These are phyloP conservation scores for Antennarius maculatus DNA, from an alignment of 2,797 vertebrate species.

Conservation along the genomic window DNA sequence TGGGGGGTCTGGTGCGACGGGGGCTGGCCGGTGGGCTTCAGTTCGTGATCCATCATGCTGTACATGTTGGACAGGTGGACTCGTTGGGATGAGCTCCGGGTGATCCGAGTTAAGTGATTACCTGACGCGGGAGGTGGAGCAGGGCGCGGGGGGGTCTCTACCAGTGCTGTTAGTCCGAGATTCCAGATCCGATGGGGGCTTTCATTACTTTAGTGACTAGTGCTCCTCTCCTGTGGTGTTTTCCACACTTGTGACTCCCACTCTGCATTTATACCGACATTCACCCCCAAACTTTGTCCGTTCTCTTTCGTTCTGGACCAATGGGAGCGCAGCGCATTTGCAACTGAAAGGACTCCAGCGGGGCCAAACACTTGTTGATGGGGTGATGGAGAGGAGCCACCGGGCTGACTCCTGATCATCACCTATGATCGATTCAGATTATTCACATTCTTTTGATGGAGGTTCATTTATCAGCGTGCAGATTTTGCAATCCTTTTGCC, in stretches of 20 bases:
- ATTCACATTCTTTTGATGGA: no score
- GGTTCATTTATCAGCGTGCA: no score
- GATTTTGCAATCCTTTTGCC: no score
- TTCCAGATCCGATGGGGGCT: neutral
- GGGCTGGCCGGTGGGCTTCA: slow-evolving; percentile 77
- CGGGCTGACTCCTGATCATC: neutral
- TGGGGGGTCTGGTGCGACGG: slow-evolving; percentile 69
- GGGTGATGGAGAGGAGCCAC: slow-evolving; percentile 22
- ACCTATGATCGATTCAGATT: no score
- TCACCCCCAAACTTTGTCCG: slow-evolving; percentile 54
- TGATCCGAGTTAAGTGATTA: no score
- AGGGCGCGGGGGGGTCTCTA: no score
- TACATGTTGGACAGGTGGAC: slow-evolving; percentile 71
- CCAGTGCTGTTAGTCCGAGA: no score
- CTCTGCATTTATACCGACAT: slow-evolving; percentile 51
- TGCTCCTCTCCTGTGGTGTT: slow-evolving; percentile 38
- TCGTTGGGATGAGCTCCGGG: no score
- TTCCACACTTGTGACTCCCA: slow-evolving; percentile 27
- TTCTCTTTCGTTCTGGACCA: slow-evolving; percentile 66
- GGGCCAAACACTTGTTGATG: slow-evolving; percentile 72
- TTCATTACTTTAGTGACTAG: slow-evolving; percentile 24
- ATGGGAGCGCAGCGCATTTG: slow-evolving; percentile 74
- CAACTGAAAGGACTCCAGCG: slow-evolving; percentile 69
- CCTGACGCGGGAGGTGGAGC: no score
- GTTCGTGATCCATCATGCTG: slow-evolving; percentile 86